These are phyloP conservation scores for Acarapis woodi DNA, from an alignment of 1,140 invertebrate genomes.

Conservation along the genomic window DNA sequence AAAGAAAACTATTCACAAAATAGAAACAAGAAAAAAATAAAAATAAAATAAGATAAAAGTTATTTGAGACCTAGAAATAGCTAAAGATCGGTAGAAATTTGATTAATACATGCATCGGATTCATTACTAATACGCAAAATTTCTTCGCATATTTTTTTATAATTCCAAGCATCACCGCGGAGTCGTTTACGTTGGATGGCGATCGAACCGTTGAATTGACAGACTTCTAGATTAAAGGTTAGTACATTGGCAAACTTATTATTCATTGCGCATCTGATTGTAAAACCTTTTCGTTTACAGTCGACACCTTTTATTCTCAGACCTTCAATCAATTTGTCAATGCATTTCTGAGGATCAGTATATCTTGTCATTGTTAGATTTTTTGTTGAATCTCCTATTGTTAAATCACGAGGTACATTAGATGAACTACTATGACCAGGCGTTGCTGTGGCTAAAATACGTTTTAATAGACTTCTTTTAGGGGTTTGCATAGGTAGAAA, in stretches of 20 bases:
- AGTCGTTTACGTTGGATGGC: conserved; percentile 43
- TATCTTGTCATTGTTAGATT: conserved; percentile 10
- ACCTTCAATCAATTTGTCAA: conserved; percentile 6
- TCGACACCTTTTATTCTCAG: conserved; percentile 8
- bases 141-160: conserved; percentile 56
- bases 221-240: conserved; percentile 51
- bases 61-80: no score
- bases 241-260: conserved; percentile 15
- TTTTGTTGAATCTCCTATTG: neutral
- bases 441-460: conserved; percentile 9
- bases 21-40: no score
- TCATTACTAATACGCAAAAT: conserved; percentile 22
- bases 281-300: conserved; percentile 10
- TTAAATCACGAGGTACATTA: conserved; percentile 4
- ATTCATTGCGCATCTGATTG: conserved; percentile 4
- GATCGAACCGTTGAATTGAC: conserved; percentile 24
- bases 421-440: no score
- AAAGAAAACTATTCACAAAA: no score
- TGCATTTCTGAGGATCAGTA: conserved; percentile 7
- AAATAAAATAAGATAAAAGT: no score
- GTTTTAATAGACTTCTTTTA: conserved; percentile 11
- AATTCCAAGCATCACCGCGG: conserved; percentile 53
- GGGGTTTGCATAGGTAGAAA: conserved; percentile 2
- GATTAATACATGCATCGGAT: no score
- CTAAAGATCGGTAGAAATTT: no score